phyloP scores from a whole-genome alignment of 2,888 invertebrate genomes.

The Halocaridina rubra region DNA sequence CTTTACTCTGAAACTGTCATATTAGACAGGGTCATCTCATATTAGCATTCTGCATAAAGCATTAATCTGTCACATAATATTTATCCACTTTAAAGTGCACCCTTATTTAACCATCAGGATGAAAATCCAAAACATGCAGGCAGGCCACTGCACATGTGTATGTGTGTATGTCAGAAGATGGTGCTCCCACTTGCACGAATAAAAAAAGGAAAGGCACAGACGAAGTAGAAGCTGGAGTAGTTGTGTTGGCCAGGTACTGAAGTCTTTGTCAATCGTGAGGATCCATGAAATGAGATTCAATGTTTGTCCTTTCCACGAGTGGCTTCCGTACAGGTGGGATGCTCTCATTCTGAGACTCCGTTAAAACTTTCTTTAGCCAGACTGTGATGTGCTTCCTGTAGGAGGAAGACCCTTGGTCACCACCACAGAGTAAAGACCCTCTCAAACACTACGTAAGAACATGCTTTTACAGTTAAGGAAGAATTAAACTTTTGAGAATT shows the following conservation, averaged over 20 bases:
- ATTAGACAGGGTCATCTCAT: constrained; percentile 9
- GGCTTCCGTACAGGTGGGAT: too few species aligned
- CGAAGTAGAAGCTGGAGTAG: background rate
- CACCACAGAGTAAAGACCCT: background rate
- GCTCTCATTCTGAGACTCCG: background rate
- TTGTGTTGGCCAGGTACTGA: too few species aligned
- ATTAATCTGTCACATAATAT: background rate
- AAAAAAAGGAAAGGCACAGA: too few species aligned
- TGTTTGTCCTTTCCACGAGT: too few species aligned
- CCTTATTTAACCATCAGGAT: too few species aligned
- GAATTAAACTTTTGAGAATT: too few species aligned
- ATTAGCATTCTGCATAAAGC: background rate
- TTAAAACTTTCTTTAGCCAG: constrained; percentile 6
- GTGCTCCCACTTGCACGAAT: background rate
- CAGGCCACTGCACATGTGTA: too few species aligned
- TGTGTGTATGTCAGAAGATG: background rate
- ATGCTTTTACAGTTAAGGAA: background rate
- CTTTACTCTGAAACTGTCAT: constrained; percentile 34
- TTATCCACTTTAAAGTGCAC: too few species aligned
- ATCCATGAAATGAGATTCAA: too few species aligned
- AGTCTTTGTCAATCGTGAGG: too few species aligned
- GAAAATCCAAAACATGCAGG: too few species aligned
- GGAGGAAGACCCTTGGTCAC: constrained; percentile 27
- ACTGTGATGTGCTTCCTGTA: constrained; percentile 16
- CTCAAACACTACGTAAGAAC: background rate